Base-by-base conservation (phyloP, 2,888 invertebrate genomes). In the Drosophila fulvimacula region DNA sequence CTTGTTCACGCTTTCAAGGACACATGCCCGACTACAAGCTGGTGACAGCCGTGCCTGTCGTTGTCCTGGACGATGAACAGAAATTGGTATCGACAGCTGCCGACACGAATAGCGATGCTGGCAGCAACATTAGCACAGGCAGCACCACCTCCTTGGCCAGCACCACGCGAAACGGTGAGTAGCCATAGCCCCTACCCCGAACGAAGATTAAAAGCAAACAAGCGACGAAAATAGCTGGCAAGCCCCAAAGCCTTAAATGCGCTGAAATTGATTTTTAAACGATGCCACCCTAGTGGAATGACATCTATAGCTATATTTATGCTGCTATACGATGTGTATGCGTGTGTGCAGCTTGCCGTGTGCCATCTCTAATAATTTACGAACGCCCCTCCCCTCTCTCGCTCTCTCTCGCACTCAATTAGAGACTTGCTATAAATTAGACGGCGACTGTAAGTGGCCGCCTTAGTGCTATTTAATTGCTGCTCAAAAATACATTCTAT, bases 1-100 rank as follows among this genome's bases (percentile, higher is more conserved):
- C 27, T n/a, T 52, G n/a, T 11, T 4, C 10, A 3, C 9, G 7
- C 5, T 42, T 21, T 42, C 13, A 39, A 92, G 92, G 92, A 80
- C 92, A 92, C 77, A 87, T 92, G 79, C 92, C 93, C 56, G 95
- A 95, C 91, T 96, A 95, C 92, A 95, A 95, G 90, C 94, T 95
- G 91, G 96, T 96, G 90, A 96, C 95, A 81, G 96, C 96, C 77
- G 94, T 96, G 80, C 96, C 96, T 69, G 96, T 96, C 82, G 95
- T 96, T 92, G 95, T 96, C 91, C 95, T 96, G 92, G 96, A 96
- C 91, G 95, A 96, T 90, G 95, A 95, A 57, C 89, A 89, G 42
- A 91, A 91, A 58, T 38, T 65, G 55, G 42, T 79, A 30, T 30
- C 80, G 5, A 38, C 69, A 55, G 34, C 55, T 44, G 36, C 44